Evolutionary conservation across 2,113 vertebrate genomes (phyloP).

Genomic region (Casuarius casuarius): DNA sequence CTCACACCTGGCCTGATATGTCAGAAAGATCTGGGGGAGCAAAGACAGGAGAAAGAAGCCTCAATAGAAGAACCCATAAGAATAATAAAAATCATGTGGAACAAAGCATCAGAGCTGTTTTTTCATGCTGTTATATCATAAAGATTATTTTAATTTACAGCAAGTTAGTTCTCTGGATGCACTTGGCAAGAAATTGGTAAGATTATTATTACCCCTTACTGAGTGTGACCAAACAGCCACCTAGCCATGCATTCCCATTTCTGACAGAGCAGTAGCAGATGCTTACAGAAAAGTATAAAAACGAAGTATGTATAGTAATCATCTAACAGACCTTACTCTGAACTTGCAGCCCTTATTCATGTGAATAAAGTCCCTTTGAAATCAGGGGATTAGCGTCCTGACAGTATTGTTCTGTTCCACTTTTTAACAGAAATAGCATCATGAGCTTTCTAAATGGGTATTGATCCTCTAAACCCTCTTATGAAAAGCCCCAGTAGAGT

Average conservation of each 20-base stretch:
- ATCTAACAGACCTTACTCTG: not conserved
- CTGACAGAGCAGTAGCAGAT: not conserved
- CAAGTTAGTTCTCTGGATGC: not conserved
- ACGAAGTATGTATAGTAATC: not conserved
- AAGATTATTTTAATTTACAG: not conserved
- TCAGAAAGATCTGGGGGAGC: not conserved
- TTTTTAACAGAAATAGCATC: conserved; percentile 58
- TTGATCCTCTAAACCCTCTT: conserved; percentile 53
- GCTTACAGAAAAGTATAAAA: not conserved
- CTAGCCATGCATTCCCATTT: not conserved
- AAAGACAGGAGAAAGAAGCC: not conserved
- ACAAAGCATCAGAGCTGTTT: not conserved
- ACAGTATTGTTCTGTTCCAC: conserved; percentile 43
- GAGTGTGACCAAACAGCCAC: not conserved
- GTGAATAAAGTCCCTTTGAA: conserved; percentile 38
- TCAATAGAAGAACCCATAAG: not conserved
- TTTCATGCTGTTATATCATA: not conserved
- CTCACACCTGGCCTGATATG: not conserved
- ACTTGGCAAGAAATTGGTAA: not conserved
- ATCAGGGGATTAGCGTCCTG: conserved; percentile 29
- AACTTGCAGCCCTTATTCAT: not conserved
- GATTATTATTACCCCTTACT: not conserved
- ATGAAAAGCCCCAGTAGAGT: conserved; percentile 43
- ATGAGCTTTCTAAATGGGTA: conserved; percentile 52
- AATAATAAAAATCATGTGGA: not conserved